Base-by-base conservation (phyloP, 2,888 invertebrate genomes). In the Andrena minutula region DNA sequence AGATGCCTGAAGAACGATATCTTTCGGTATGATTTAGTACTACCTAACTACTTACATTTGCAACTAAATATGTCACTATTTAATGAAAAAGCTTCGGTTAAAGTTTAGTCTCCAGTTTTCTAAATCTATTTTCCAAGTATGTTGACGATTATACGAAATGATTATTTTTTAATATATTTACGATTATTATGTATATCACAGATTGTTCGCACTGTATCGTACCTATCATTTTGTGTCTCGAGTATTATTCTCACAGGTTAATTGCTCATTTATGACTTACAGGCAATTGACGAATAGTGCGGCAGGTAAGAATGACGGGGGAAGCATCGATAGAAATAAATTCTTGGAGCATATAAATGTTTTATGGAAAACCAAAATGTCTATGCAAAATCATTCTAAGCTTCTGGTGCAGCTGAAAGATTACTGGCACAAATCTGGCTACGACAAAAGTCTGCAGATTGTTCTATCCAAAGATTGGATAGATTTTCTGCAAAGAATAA, bases 401-500 rank as follows among this genome's bases (percentile, higher is more conserved):
- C 79, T 95, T 2, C 88, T 95, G 41, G 91, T 92, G 10, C 94
- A 94, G 70, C 84, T 95, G 5, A 95, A 94, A 87, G 94, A 94
- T 5, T 94, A 94, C 84, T 85, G 95, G 1, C 90, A 92, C 8
- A 95, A 94, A 87, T 91, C 94, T 16, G 93, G 94, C 10, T 94
- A 91, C 53, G 94, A 95, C 56, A 94, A 93, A 78, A 94, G 93
- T 58, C 85, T 94, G 28, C 94, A 95, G 63, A 92, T 94, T 63
- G 91, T 93, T 12, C 69, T 95, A 2, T 95, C 94, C 85, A 95
- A 94, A 85, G 95, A 95, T 83, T 95, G 95, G 93, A 91, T 94
- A 0, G 94, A 94, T 1, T 91, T 95, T 53, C 89, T 95, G 53
- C 95, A 95, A 87, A 95, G 94, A 89, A 89, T 95, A 20, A 91